Percentiles rank a stretch among this genome's conserved stretches.
Evolutionary conservation across 2,888 invertebrate genomes (phyloP).

Genomic region (Scaptomyza flava): DNA sequence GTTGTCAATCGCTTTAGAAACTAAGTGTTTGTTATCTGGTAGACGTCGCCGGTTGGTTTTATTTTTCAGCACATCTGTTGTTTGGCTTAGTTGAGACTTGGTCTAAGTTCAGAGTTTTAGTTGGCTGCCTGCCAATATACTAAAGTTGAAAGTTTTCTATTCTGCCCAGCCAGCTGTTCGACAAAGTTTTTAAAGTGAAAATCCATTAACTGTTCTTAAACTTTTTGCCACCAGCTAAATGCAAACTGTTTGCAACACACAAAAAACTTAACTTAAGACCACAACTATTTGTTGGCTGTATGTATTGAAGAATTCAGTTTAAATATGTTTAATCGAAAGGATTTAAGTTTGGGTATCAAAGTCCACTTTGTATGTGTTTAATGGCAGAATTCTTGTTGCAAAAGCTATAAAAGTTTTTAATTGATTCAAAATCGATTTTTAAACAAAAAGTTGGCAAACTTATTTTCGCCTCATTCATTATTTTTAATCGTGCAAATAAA

Average conservation of each 20-base stretch:
- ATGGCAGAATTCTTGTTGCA: background rate
- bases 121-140: slow-evolving; percentile 44
- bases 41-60: slow-evolving; percentile 16
- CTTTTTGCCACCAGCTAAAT: slow-evolving; percentile 38
- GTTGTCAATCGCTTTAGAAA: slow-evolving; percentile 19
- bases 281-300: slow-evolving; percentile 1
- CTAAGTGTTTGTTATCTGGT: slow-evolving; percentile 25
- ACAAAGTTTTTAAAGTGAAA: slow-evolving; percentile 38
- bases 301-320: background rate
- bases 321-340: slow-evolving; percentile 9
- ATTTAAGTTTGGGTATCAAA: slow-evolving; percentile 3
- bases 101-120: slow-evolving; percentile 16
- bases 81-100: background rate
- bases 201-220: slow-evolving; percentile 56
- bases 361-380: slow-evolving; percentile 4
- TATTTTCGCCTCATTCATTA: slow-evolving; percentile 5
- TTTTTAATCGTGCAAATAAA: background rate
- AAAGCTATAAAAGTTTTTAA: background rate
- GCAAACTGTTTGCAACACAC: slow-evolving; percentile 27
- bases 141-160: slow-evolving; percentile 1
- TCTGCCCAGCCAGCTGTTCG: slow-evolving; percentile 29
- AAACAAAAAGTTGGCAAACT: background rate
- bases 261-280: slow-evolving; percentile 12
- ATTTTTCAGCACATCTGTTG: slow-evolving; percentile 34
- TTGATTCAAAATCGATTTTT: background rate